Percentiles rank a stretch among this genome's conserved stretches.
Conservation (phyloP, 2,113 vertebrate species). For the Chaetodon trifascialis region DNA sequence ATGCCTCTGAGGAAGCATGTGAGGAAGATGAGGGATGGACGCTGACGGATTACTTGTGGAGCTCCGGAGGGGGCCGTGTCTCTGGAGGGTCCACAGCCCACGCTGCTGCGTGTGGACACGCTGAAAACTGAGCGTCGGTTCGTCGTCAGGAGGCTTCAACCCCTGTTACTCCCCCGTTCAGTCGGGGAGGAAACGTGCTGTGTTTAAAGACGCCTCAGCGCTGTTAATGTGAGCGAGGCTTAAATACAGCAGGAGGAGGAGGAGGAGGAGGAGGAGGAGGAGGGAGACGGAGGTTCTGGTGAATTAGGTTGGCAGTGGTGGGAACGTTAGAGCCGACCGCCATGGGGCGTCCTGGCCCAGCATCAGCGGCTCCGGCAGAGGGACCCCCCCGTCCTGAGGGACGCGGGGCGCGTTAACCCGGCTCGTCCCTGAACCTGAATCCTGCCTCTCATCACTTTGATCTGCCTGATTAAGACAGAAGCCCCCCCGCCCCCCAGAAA, state of each 20-base stretch:
- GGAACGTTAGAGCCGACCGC: background rate
- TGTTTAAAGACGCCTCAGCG: constrained; percentile 10
- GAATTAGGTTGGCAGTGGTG: constrained; percentile 54
- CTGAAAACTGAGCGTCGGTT: background rate
- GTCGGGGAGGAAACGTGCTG: background rate
- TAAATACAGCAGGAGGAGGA: constrained; percentile 20
- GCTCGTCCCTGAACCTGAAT: background rate
- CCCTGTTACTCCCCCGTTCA: constrained; percentile 20
- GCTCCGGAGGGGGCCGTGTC: constrained; percentile 21
- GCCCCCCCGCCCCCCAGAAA: background rate
- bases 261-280: rapidly evolving
- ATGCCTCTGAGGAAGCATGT: constrained; percentile 19
- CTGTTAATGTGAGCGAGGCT: constrained; percentile 44
- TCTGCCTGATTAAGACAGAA: constrained; percentile 11
- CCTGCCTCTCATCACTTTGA: constrained; percentile 9
- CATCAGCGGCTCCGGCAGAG: too few relatives aligned
- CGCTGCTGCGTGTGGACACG: constrained; percentile 40
- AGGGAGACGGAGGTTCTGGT: constrained; percentile 30
- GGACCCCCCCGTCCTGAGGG: background rate
- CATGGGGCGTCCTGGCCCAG: too few relatives aligned
- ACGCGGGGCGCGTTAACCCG: background rate
- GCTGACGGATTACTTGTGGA: constrained; percentile 20
- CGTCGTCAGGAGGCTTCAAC: background rate
- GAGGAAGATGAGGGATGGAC: constrained; percentile 1
- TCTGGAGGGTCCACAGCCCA: constrained; percentile 21